phyloP scores from a whole-genome alignment of 2,113 vertebrate species.

The Tychaedon coryphoeus region DNA sequence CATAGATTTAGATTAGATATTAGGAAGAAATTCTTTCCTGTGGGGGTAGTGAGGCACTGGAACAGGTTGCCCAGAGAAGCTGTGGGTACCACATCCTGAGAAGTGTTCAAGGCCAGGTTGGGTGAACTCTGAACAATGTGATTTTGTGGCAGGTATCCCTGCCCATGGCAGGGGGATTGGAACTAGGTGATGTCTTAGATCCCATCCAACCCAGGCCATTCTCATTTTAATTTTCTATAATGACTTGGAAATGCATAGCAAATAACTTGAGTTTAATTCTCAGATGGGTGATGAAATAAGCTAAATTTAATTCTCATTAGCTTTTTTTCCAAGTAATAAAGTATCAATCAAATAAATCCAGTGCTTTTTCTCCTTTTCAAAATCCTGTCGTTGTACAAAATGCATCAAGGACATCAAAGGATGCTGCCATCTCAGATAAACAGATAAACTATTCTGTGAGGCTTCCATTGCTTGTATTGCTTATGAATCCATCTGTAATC shows the following conservation, averaged over 20 bases:
- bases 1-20: neutral
- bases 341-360: neutral
- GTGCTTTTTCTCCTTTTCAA: neutral
- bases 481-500: neutral
- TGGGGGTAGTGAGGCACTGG: neutral
- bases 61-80: neutral
- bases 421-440: neutral
- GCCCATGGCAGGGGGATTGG: neutral
- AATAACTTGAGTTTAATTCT: neutral
- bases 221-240: neutral
- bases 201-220: neutral
- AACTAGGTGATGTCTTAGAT: neutral
- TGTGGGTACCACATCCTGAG: neutral
- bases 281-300: neutral
- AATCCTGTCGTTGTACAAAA: neutral
- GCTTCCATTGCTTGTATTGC: neutral
- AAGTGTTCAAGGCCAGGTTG: neutral
- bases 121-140: neutral
- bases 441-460: neutral
- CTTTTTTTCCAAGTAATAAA: neutral
- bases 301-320: neutral
- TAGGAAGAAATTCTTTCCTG: neutral
- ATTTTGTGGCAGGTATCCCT: neutral
- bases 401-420: neutral
- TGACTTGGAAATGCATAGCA: neutral